phyloP scores from a whole-genome alignment of 2,797 vertebrate genomes.

The Schizopygopsis malacanthus region DNA sequence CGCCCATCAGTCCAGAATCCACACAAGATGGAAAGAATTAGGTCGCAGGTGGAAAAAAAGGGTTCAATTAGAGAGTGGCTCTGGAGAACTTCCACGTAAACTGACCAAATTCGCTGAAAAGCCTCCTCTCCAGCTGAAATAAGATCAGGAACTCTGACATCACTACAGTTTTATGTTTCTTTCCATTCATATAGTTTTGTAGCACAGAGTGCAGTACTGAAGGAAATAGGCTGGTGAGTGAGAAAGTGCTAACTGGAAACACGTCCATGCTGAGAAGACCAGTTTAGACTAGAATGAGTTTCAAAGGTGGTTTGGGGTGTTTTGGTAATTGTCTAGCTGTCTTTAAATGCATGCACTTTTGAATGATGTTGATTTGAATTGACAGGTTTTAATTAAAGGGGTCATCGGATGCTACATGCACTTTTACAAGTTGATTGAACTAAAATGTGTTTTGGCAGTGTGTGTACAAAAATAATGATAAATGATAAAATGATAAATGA shows the following conservation, averaged over 20 bases:
- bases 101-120: slow-evolving; percentile 41
- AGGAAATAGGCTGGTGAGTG: not conserved
- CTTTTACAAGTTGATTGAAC: too few species aligned
- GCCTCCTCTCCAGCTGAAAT: slow-evolving; percentile 64
- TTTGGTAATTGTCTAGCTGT: not conserved
- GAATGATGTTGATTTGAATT: slow-evolving; percentile 14
- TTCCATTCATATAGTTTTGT: slow-evolving; percentile 49
- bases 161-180: slow-evolving; percentile 62
- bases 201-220: slow-evolving; percentile 16
- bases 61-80: slow-evolving; percentile 62
- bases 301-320: not conserved
- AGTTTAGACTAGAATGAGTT: not conserved
- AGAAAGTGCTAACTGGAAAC: slow-evolving; percentile 11
- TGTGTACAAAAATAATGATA: too few species aligned
- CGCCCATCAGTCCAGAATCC: slow-evolving; percentile 22
- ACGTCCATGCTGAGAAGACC: not conserved
- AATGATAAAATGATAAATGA: too few species aligned
- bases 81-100: slow-evolving; percentile 68
- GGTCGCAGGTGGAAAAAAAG: slow-evolving; percentile 51
- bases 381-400: not conserved
- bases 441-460: too few species aligned
- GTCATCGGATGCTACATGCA: too few species aligned
- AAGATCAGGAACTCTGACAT: slow-evolving; percentile 72
- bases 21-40: slow-evolving; percentile 63
- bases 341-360: not conserved